Evolutionary conservation across 2,888 invertebrate species (phyloP).

Genomic region (Xestoiulus laeticollis): DNA sequence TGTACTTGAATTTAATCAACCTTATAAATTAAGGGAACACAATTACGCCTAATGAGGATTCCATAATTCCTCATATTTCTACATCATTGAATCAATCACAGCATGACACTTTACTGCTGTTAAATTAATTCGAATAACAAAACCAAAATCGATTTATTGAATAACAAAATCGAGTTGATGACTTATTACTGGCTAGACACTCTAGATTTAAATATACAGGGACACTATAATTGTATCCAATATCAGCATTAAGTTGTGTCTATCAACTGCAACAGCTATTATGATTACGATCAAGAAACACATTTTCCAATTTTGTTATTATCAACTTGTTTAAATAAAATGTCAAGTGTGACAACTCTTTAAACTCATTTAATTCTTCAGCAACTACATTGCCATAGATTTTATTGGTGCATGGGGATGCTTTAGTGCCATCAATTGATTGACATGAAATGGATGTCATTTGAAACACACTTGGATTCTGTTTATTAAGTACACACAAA

Average conservation of each 20-base stretch:
- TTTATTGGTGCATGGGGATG: background rate
- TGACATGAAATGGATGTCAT: slow-evolving; percentile 31
- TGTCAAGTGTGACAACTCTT: background rate
- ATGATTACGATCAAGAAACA: background rate
- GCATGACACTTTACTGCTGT: too few relatives aligned
- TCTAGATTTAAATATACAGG: background rate
- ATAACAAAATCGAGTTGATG: background rate
- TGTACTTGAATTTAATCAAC: too few relatives aligned
- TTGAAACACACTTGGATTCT: slow-evolving; percentile 23
- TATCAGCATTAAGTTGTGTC: background rate
- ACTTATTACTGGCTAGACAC: background rate
- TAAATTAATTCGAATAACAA: too few relatives aligned
- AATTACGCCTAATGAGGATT: too few relatives aligned
- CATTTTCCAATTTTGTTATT: background rate
- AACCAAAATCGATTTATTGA: too few relatives aligned
- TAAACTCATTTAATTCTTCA: background rate
- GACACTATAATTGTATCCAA: background rate
- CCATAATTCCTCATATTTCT: too few relatives aligned
- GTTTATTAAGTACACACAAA: slow-evolving; percentile 12
- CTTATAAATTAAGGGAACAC: too few relatives aligned
- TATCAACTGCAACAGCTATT: background rate
- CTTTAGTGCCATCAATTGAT: background rate
- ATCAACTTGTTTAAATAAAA: slow-evolving; percentile 26
- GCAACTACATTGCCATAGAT: background rate
- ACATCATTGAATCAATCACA: too few relatives aligned